Conservation (phyloP, 2,888 invertebrate genomes). For the Chesias legatella region DNA sequence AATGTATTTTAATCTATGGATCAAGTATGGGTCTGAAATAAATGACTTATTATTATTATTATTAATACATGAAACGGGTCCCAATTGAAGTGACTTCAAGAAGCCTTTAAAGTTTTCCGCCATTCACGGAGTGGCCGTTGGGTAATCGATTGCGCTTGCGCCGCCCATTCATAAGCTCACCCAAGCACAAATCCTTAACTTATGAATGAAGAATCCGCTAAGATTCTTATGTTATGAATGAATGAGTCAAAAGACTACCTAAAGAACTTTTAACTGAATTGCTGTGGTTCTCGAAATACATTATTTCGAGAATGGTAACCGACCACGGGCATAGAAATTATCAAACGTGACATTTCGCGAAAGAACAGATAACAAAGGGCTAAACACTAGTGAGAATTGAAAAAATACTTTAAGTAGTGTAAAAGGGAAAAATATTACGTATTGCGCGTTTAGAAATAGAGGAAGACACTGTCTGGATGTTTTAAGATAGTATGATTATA, state of each 20-base stretch:
- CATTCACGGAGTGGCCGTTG: constrained; percentile 46
- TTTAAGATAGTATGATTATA: too few relatives aligned
- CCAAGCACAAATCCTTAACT: constrained; percentile 44
- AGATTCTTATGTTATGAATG: constrained; percentile 20
- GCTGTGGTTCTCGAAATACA: constrained; percentile 12
- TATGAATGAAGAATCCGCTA: constrained; percentile 30
- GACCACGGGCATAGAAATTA: constrained; percentile 5
- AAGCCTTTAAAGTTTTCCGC: constrained; percentile 54
- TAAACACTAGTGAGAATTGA: too few relatives aligned
- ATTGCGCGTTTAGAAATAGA: too few relatives aligned
- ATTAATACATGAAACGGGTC: too few relatives aligned
- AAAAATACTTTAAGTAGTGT: too few relatives aligned
- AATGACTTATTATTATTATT: too few relatives aligned
- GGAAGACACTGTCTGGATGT: too few relatives aligned
- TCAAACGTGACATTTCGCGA: constrained; percentile 4
- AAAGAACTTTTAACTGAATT: constrained; percentile 13
- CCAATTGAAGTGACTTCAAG: constrained; percentile 37
- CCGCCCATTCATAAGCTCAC: constrained; percentile 47
- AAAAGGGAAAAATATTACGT: too few relatives aligned
- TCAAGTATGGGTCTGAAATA: too few relatives aligned
- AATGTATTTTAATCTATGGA: too few relatives aligned
- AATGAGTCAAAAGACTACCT: constrained; percentile 17
- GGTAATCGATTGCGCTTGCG: constrained; percentile 51
- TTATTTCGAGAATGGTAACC: constrained; percentile 7
- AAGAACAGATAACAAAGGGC: background rate